Percentiles rank a stretch among this genome's conserved stretches.
phyloP scores from a whole-genome alignment of 2,888 invertebrate species.

The Aspidapion aeneum region DNA sequence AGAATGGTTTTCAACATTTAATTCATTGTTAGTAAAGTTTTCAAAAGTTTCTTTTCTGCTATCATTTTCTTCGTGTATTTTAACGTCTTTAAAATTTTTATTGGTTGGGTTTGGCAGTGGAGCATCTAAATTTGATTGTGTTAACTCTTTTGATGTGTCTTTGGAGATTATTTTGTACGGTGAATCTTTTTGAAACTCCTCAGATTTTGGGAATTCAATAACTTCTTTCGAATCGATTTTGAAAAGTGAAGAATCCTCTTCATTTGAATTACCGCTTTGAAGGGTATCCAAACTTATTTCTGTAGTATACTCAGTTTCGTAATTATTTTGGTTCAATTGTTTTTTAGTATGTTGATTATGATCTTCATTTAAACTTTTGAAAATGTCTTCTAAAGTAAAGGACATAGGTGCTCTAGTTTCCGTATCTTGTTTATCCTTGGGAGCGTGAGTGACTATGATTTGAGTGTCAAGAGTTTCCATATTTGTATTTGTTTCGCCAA shows the following conservation, averaged over 20 bases:
- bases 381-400: background rate
- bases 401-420: background rate
- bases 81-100: conserved; percentile 27
- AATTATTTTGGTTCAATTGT: background rate
- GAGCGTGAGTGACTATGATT: too few species aligned
- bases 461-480: too few species aligned
- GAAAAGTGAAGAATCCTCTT: conserved; percentile 26
- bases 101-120: background rate
- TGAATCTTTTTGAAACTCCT: conserved; percentile 47
- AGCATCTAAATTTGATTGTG: conserved; percentile 38
- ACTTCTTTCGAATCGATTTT: conserved; percentile 20
- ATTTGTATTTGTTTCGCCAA: too few species aligned
- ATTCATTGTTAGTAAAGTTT: conserved; percentile 33
- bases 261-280: background rate
- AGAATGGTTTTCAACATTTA: conserved; percentile 31
- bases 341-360: background rate
- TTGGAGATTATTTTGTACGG: conserved; percentile 37
- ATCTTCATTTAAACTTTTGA: background rate
- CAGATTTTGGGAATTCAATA: conserved; percentile 35
- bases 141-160: conserved; percentile 39
- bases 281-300: conserved; percentile 18
- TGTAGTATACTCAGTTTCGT: conserved; percentile 15
- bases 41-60: too few species aligned
- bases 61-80: conserved; percentile 31
- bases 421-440: too few species aligned